These are phyloP conservation scores for Conus ventricosus DNA, from an alignment of 1,140 invertebrate species.

Conservation along the genomic window DNA sequence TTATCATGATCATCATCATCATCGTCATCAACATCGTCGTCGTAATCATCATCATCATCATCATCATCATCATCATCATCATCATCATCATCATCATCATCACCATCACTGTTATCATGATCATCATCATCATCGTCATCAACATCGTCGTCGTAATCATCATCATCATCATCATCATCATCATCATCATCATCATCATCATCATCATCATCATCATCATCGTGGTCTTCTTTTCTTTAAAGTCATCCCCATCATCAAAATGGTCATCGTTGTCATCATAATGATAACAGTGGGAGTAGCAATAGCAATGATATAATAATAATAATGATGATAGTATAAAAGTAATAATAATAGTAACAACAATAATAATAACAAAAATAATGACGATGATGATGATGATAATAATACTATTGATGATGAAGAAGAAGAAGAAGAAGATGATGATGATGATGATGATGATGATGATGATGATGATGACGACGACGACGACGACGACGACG, in stretches of 20 bases:
- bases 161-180: neutral
- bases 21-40: neutral
- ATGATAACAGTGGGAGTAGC: no score
- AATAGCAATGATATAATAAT: no score
- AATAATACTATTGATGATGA: neutral
- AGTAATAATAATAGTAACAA: no score
- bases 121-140: conserved; percentile 11
- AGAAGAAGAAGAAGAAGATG: neutral
- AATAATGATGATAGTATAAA: no score
- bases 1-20: conserved; percentile 14
- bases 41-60: neutral
- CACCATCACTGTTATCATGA: neutral
- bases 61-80: neutral
- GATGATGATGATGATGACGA: conserved; percentile 16
- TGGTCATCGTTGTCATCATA: no score
- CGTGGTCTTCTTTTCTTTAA: neutral
- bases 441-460: neutral
- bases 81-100: neutral
- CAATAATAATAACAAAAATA: no score
- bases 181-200: conserved; percentile 8
- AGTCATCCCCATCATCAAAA: no score
- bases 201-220: conserved; percentile 13
- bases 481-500: neutral
- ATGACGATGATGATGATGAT: no score
- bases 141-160: neutral